Evolutionary conservation across 2,113 vertebrate species (phyloP).

Genomic region (Fregata magnificens): DNA sequence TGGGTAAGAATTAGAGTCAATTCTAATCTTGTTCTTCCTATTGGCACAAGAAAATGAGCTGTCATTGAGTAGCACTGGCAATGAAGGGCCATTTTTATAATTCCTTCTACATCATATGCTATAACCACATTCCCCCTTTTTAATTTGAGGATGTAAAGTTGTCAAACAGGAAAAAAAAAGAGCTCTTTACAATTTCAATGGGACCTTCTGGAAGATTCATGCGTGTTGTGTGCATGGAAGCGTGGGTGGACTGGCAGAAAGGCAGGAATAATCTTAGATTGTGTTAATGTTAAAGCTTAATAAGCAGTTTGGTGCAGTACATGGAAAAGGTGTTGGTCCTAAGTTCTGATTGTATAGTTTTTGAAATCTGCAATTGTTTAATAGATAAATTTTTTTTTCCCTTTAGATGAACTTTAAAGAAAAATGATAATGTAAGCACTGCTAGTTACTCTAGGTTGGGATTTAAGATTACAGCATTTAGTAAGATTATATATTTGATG

Average conservation of each 20-base stretch:
- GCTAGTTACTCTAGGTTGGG: slow-evolving; percentile 70
- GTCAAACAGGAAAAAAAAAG: not conserved
- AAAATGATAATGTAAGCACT: slow-evolving; percentile 71
- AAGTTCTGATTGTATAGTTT: not conserved
- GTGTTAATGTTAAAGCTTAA: slow-evolving; percentile 32
- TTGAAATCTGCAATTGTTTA: slow-evolving; percentile 30
- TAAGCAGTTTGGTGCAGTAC: slow-evolving; percentile 42
- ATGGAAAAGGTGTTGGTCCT: slow-evolving; percentile 50
- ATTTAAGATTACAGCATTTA: slow-evolving; percentile 77
- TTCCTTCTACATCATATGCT: slow-evolving; percentile 35
- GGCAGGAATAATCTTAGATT: slow-evolving; percentile 16
- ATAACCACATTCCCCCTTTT: slow-evolving; percentile 16
- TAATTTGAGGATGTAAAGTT: slow-evolving; percentile 46
- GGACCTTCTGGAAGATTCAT: slow-evolving; percentile 42
- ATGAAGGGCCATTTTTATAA: slow-evolving; percentile 62
- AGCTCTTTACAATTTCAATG: slow-evolving; percentile 16
- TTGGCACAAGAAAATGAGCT: slow-evolving; percentile 69
- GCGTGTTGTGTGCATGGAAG: not conserved
- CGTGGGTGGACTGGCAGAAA: not conserved
- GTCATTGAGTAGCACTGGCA: slow-evolving; percentile 53
- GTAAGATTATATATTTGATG: slow-evolving; percentile 72
- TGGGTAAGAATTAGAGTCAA: slow-evolving; percentile 65
- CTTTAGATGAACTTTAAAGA: slow-evolving; percentile 48
- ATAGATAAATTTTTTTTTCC: not conserved
- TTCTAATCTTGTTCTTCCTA: slow-evolving; percentile 68